Conservation (phyloP, 2,888 invertebrate species). For the Orthosia cruda region DNA sequence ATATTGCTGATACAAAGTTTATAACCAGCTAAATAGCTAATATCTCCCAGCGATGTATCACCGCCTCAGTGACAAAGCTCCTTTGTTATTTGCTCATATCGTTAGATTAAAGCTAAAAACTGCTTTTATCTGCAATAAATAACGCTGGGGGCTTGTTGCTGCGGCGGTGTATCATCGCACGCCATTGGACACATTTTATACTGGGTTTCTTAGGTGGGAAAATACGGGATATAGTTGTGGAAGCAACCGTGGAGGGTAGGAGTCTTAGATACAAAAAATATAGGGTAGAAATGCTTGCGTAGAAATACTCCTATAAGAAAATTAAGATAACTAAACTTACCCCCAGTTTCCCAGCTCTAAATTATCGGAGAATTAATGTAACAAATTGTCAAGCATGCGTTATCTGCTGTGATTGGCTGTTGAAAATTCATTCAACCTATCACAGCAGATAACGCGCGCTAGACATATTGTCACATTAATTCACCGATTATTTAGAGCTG, state of each 20-base stretch:
- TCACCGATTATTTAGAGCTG: too few species aligned
- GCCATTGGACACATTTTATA: constrained; percentile 64
- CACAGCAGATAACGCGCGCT: too few species aligned
- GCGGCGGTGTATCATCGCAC: constrained; percentile 57
- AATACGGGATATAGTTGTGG: constrained; percentile 16
- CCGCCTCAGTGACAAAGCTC: constrained; percentile 19
- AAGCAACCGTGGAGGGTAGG: background rate
- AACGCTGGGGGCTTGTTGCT: constrained; percentile 58
- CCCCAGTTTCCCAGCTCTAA: too few species aligned
- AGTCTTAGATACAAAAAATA: too few species aligned
- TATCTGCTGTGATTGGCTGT: too few species aligned
- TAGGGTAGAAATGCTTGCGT: background rate
- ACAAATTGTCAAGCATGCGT: too few species aligned
- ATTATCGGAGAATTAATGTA: too few species aligned
- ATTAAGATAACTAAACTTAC: too few species aligned
- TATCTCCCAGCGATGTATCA: constrained; percentile 5
- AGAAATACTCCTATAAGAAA: background rate
- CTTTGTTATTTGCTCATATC: constrained; percentile 50
- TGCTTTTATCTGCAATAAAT: constrained; percentile 63
- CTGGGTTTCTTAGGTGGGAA: constrained; percentile 29
- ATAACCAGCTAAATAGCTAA: constrained; percentile 8
- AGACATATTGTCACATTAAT: too few species aligned
- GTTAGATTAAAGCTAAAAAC: constrained; percentile 59
- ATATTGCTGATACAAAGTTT: background rate
- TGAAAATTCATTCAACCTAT: too few species aligned